Conservation (phyloP, 2,888 invertebrate genomes). For the Apomyelois bistriatella region DNA sequence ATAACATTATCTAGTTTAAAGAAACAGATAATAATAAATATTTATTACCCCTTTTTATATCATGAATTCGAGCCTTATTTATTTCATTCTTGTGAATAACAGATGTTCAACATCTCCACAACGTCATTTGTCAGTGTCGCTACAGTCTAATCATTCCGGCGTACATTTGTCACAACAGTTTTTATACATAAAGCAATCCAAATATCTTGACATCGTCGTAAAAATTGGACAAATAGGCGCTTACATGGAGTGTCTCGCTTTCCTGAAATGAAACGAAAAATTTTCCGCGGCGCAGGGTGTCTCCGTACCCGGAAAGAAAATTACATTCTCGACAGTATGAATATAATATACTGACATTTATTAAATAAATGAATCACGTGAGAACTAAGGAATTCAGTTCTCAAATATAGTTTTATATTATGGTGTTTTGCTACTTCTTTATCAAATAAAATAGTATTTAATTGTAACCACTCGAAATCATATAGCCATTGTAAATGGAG, state of each 20-base stretch:
- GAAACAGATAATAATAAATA: too few species aligned
- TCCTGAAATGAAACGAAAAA: conserved; percentile 1
- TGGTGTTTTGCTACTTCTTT: too few species aligned
- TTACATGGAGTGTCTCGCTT: conserved; percentile 18
- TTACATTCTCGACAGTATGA: conserved; percentile 6
- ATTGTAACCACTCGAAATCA: too few species aligned
- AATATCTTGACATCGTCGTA: conserved; percentile 23
- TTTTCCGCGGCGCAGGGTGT: background rate
- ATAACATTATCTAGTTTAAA: too few species aligned
- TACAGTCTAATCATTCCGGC: conserved; percentile 57
- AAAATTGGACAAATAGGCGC: conserved; percentile 24
- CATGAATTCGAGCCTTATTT: conserved; percentile 50
- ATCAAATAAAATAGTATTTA: too few species aligned
- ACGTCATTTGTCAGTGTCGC: conserved; percentile 60
- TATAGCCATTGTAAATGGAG: too few species aligned
- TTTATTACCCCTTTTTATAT: conserved; percentile 25
- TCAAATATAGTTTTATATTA: background rate
- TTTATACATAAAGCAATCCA: conserved; percentile 33
- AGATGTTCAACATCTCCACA: conserved; percentile 51
- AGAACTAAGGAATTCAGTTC: background rate
- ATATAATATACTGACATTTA: conserved; percentile 8
- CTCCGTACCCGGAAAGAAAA: background rate
- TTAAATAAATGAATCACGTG: conserved; percentile 5
- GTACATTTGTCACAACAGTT: conserved; percentile 54
- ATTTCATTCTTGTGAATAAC: conserved; percentile 61